Evolutionary conservation across 2,888 invertebrate genomes (phyloP).

Genomic region (Synanthedon formicaeformis): DNA sequence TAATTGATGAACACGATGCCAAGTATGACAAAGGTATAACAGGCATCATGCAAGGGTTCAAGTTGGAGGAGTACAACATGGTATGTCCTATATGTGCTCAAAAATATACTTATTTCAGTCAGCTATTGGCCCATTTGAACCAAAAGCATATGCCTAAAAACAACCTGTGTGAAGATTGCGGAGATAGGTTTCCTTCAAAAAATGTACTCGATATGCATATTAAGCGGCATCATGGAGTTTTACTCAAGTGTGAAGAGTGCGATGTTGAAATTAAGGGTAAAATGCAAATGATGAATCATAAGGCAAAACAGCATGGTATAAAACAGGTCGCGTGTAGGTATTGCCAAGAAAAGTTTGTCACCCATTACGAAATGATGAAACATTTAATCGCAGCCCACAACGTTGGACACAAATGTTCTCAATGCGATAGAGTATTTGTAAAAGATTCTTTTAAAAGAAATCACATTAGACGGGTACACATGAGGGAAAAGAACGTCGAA

Average conservation of each 20-base stretch:
- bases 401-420: conserved; percentile 22
- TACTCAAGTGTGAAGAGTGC: conserved; percentile 21
- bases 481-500: conserved; percentile 30
- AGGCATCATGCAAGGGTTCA: conserved; percentile 17
- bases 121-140: conserved; percentile 22
- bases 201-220: conserved; percentile 18
- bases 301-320: conserved; percentile 22
- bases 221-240: conserved; percentile 14
- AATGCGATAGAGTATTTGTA: conserved; percentile 30
- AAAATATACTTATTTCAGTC: conserved; percentile 19
- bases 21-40: conserved; percentile 16
- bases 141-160: conserved; percentile 18
- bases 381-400: conserved; percentile 24
- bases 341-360: conserved; percentile 24
- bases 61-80: conserved; percentile 18
- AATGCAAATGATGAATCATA: conserved; percentile 18
- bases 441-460: conserved; percentile 26
- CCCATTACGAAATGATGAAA: conserved; percentile 21
- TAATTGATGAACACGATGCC: conserved; percentile 16
- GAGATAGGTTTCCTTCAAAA: conserved; percentile 16
- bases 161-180: conserved; percentile 22
- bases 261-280: conserved; percentile 17
- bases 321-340: conserved; percentile 20
- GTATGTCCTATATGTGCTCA: conserved; percentile 17
- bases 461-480: conserved; percentile 28